A percentile compares a stretch with the other conserved stretches of the same genome.
These are phyloP conservation scores for Willisornis vidua DNA, from an alignment of 2,113 vertebrate genomes.

Conservation along the genomic window DNA sequence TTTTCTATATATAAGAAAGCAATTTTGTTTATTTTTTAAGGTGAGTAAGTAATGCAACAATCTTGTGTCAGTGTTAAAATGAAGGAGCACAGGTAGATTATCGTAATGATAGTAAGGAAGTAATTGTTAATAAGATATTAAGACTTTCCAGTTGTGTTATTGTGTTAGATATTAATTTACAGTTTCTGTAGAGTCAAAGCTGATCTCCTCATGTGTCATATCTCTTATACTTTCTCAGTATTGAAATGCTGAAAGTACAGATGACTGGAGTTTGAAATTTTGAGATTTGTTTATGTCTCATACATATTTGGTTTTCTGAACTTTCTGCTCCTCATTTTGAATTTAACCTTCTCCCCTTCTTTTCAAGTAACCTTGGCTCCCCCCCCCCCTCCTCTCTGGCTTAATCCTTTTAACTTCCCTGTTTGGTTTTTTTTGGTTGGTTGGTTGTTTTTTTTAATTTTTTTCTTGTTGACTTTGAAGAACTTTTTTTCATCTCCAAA, in stretches of 20 bases:
- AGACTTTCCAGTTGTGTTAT: background rate
- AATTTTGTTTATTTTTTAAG: background rate
- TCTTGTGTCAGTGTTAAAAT: background rate
- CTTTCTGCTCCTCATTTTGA: background rate
- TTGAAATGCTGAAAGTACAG: background rate
- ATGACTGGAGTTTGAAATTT: background rate
- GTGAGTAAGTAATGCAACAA: background rate
- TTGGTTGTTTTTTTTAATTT: background rate
- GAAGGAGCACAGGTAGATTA: background rate
- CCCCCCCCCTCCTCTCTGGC: background rate
- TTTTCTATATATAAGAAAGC: background rate
- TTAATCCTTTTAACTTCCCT: background rate
- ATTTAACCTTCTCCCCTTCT: background rate
- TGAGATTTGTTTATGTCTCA: background rate
- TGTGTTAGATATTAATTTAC: background rate
- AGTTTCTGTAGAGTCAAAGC: background rate
- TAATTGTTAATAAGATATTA: background rate
- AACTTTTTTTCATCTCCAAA: background rate
- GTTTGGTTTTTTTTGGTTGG: background rate
- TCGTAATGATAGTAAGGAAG: background rate
- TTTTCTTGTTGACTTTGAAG: background rate
- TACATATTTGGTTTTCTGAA: background rate
- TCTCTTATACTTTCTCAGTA: background rate
- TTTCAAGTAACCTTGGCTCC: background rate
- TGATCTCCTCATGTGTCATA: background rate